These are phyloP conservation scores for Sepioteuthis lessoniana DNA, from an alignment of 2,888 invertebrate species.

Conservation along the genomic window DNA sequence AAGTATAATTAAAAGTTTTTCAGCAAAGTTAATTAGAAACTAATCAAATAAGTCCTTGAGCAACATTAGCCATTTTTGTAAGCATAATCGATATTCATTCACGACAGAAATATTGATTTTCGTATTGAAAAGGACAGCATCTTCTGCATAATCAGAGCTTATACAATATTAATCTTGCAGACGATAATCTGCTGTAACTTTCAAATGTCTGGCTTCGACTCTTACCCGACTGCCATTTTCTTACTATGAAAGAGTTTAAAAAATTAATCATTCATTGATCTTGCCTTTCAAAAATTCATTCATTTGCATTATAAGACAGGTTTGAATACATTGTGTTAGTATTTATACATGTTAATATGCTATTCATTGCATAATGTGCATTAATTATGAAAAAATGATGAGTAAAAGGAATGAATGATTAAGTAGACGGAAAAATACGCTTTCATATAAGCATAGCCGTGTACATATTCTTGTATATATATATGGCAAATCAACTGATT, in stretches of 20 bases:
- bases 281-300: too few relatives aligned
- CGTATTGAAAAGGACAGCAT: not conserved
- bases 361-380: too few relatives aligned
- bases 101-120: not conserved
- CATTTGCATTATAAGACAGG: too few relatives aligned
- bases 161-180: not conserved
- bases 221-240: not conserved
- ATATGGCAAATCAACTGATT: too few relatives aligned
- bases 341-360: too few relatives aligned
- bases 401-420: too few relatives aligned
- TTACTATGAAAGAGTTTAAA: not conserved
- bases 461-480: too few relatives aligned
- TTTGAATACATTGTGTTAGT: too few relatives aligned
- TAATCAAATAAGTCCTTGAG: not conserved
- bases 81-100: slow-evolving; percentile 12
- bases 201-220: not conserved
- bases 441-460: too few relatives aligned
- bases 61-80: not conserved
- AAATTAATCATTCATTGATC: not conserved
- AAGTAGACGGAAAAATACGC: too few relatives aligned
- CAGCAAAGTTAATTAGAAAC: not conserved
- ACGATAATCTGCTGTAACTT: not conserved
- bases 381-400: too few relatives aligned
- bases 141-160: not conserved
- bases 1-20: not conserved